Base-by-base conservation (phyloP, 1,140 invertebrate species). In the Ceratitis capitata region DNA sequence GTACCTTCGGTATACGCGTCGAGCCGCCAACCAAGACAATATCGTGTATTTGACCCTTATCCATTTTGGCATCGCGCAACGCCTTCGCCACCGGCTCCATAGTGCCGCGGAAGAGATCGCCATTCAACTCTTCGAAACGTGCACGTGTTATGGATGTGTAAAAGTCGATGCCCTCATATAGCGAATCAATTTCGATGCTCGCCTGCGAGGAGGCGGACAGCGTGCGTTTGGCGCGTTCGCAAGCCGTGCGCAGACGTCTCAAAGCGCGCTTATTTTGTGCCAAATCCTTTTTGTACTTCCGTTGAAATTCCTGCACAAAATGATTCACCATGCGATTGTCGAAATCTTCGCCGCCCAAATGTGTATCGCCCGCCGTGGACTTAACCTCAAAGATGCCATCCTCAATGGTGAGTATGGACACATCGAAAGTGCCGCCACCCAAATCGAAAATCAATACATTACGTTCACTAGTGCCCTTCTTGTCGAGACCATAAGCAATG, bases 401-500 rank as follows among this genome's bases (percentile, higher is more conserved):
- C 89, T 98, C 97, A 91, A 99, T 98, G 85, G 97, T 98, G 84
- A 99, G 93, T 88, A 99, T 97, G n/a, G 98, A 98, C 0, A 99
- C 98, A 93, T 99, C 98, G 91, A 99, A 99, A 86, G 98, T 99
- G 88, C 98, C 98, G 90, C 98, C 98, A 85, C 98, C 98, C 86
- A 99, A 93, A 94, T 99, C 98, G 91, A 98, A 99, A 88, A 98
- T 97, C 32, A 97, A 93, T 64, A 97, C 96, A 89, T 97, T 97
- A 29, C 96, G 93, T 93, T 98, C 97, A 88, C 95, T 95, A 53
- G 93, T 93, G 84, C 95, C 97, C 92, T 98, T 99, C 92, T 99
- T 99, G 93, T 99, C 98, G 85, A 99, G 93, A 90, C 99, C 99
- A 92, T 99, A 99, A 83, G 99, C 99, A 93, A 99, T 99, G 87